phyloP scores from a whole-genome alignment of 2,797 vertebrate species.

The Hypotaenidia okinawae region DNA sequence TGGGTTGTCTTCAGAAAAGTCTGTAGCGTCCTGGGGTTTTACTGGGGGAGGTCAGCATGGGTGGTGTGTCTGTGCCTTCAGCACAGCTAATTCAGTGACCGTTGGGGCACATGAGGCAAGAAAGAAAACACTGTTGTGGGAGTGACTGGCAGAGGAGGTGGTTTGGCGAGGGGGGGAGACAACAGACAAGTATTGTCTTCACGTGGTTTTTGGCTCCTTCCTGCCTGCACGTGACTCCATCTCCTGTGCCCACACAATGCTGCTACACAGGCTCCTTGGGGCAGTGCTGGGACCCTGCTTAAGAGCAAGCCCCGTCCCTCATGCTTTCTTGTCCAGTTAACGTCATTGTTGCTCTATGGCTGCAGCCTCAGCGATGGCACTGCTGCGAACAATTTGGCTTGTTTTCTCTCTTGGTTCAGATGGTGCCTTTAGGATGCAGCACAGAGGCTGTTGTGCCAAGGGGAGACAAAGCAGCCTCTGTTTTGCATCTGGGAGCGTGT shows the following conservation, averaged over 20 bases:
- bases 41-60: background rate
- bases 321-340: background rate
- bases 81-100: background rate
- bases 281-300: background rate
- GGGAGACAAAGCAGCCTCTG: constrained; percentile 16
- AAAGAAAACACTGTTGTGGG: constrained; percentile 11
- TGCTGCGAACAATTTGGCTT: background rate
- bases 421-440: background rate
- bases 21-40: background rate
- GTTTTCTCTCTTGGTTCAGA: background rate
- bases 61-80: background rate
- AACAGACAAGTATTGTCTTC: constrained; percentile 57
- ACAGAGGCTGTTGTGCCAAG: constrained; percentile 15
- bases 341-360: constrained; percentile 24
- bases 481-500: background rate
- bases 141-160: constrained; percentile 41
- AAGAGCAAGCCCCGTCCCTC: background rate
- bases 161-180: background rate
- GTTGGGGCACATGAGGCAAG: background rate
- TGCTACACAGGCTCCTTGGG: constrained; percentile 29
- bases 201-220: constrained; percentile 44
- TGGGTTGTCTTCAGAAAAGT: background rate
- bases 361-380: background rate
- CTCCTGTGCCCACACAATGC: constrained; percentile 14
- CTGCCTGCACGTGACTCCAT: background rate